A percentile compares a stretch with the other conserved stretches of the same genome.
Conservation (phyloP, 1,140 invertebrate species). For the Drosophila kanapiae region DNA sequence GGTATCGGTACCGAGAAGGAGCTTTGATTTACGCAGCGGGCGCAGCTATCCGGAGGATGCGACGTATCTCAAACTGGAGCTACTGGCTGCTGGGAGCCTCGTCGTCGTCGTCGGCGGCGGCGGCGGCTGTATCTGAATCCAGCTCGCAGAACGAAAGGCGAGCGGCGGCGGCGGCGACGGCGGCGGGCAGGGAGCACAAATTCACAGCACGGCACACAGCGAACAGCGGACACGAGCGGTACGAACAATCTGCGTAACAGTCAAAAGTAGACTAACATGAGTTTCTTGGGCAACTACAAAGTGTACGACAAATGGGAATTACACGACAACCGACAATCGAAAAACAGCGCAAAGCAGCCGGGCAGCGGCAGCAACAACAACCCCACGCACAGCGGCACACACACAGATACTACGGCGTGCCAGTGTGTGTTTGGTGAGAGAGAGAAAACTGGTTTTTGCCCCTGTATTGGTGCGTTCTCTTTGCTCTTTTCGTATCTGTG, state of each 20-base stretch:
- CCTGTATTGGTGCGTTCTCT: conserved; percentile 26
- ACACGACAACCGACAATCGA: conserved; percentile 85
- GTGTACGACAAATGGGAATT: conserved; percentile 85
- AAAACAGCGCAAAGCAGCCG: conserved; percentile 70
- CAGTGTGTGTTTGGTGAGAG: conserved; percentile 30
- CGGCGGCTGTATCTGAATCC: conserved; percentile 31
- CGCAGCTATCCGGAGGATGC: conserved; percentile 43
- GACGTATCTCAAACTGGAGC: conserved; percentile 28
- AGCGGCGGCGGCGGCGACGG: conserved; percentile 22
- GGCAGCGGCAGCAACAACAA: conserved; percentile 59
- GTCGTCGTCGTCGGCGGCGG: not conserved
- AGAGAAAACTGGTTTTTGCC: conserved; percentile 69
- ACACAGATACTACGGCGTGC: conserved; percentile 28
- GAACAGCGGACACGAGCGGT: conserved; percentile 56
- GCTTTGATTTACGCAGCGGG: conserved; percentile 4
- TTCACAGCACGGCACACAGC: conserved; percentile 40
- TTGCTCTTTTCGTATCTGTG: conserved; percentile 27
- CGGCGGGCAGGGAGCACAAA: conserved; percentile 44
- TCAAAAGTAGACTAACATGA: conserved; percentile 86
- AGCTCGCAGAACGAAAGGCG: conserved; percentile 38
- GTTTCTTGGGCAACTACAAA: conserved; percentile 85
- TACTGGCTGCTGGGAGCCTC: conserved; percentile 6
- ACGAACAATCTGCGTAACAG: conserved; percentile 85
- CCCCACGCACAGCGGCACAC: conserved; percentile 34
- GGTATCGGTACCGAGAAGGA: conserved; percentile 6